phyloP scores from a whole-genome alignment of 2,113 vertebrate species.

The Puntigrus tetrazona region DNA sequence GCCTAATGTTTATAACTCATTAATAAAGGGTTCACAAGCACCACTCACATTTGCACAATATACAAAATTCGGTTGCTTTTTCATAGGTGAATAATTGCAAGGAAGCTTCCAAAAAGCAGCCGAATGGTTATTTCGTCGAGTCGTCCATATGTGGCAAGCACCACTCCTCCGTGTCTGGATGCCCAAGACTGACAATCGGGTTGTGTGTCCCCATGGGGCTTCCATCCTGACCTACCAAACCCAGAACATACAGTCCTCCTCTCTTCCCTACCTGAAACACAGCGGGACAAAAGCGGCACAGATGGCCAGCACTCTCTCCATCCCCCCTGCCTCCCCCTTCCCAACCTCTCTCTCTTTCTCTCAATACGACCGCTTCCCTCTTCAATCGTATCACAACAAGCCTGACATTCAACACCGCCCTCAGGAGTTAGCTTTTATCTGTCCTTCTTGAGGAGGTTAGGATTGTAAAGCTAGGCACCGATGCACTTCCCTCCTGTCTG shows the following conservation, averaged over 20 bases:
- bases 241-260: constrained; percentile 12
- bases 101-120: neutral
- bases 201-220: constrained; percentile 9
- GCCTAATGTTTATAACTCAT: too few species aligned
- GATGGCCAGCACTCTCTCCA: constrained; percentile 46
- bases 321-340: constrained; percentile 14
- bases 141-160: neutral
- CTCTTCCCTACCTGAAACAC: constrained; percentile 28
- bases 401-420: constrained; percentile 73
- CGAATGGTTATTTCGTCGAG: neutral
- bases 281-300: constrained; percentile 42
- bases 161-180: neutral
- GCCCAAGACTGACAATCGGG: neutral
- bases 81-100: neutral
- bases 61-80: neutral
- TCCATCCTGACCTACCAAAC: constrained; percentile 32
- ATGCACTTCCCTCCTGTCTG: neutral
- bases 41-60: neutral
- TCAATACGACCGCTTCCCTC: constrained; percentile 10
- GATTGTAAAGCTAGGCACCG: neutral
- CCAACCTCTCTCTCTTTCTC: constrained; percentile 43
- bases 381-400: constrained; percentile 54
- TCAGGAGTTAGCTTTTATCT: constrained; percentile 56
- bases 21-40: neutral
- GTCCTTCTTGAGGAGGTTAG: constrained; percentile 26